Base-by-base conservation (phyloP, 2,888 invertebrate genomes). In the Caenorhabditis sp. region DNA sequence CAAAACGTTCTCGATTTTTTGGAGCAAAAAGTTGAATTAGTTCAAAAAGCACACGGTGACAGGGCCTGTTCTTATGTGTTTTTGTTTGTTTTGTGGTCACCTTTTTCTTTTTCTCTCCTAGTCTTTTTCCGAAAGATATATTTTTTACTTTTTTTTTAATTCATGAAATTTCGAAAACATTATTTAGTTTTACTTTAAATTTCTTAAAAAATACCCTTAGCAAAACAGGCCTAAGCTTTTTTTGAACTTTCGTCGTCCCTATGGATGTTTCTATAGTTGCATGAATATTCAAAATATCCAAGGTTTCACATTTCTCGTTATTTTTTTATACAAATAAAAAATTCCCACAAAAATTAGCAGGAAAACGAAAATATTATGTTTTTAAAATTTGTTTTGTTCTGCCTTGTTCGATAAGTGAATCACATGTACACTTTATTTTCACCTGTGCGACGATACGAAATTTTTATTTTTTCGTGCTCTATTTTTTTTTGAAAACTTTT, bases 301-400 rank as follows among this genome's bases (percentile, higher is more conserved):
- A 17, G 43, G 43, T 43, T 43, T 43, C 43, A 43, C 17, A 43
- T 43, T 43, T 43, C 43, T 12, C 14, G 31, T 43, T 17, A 43
- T 43, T 43, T 10, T 43, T 36, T 55, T n/a, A n/a, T n/a, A n/a
- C n/a, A n/a, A n/a, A n/a, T n/a, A n/a, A n/a, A n/a, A n/a, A n/a
- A n/a, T 4, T 27, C 27, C 57, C 19, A 26, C 57, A n/a, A 58
- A 27, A 58, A 58, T 36, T n/a, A 49, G 37, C 62, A 54, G 17
- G 53, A 36, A 55, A 63, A 31, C 6, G 14, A 43, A 43, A 43
- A n/a, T n/a, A n/a, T n/a, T n/a, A n/a, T 43, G 14, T 43, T 43
- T 43, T 43, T 43, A 27, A 43, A 31, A 62, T 19, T 19, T 26
- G 51, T 62, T 23, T 54, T 62, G 19, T 62, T 55, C 12, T 17